Percentiles rank a stretch among this genome's conserved stretches.
These are phyloP conservation scores for Myotis findleyi DNA, from an alignment of 2,797 vertebrate species.

Conservation along the genomic window DNA sequence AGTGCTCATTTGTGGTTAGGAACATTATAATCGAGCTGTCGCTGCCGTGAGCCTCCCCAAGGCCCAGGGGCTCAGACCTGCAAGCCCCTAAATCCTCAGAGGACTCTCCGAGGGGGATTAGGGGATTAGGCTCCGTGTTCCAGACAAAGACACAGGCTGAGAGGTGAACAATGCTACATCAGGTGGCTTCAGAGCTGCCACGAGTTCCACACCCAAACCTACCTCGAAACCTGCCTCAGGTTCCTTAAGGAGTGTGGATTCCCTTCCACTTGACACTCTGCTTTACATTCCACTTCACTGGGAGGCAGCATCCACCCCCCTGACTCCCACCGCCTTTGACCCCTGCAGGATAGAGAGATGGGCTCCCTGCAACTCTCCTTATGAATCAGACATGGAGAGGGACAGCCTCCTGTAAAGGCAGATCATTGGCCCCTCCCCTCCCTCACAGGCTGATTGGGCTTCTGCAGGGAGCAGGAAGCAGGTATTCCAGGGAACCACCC, in stretches of 20 bases:
- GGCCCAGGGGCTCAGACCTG: not conserved
- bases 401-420: no score
- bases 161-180: not conserved
- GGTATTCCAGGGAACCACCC: not conserved
- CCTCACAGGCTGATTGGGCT: not conserved
- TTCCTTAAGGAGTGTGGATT: not conserved
- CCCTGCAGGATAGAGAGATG: accelerated
- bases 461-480: not conserved
- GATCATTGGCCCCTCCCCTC: not conserved
- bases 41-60: not conserved
- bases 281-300: not conserved
- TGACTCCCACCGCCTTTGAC: not conserved
- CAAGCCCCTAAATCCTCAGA: not conserved
- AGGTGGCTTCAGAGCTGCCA: not conserved
- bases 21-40: constrained; percentile 40
- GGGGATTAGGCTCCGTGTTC: not conserved
- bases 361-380: not conserved
- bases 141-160: not conserved
- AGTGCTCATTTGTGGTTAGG: not conserved
- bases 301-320: not conserved
- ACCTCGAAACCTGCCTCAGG: accelerated
- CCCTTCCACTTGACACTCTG: not conserved
- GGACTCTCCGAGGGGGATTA: not conserved
- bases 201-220: not conserved
- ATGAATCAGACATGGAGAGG: not conserved